Conservation (phyloP, 1,140 invertebrate genomes). For the Atopsyche davidsoni region DNA sequence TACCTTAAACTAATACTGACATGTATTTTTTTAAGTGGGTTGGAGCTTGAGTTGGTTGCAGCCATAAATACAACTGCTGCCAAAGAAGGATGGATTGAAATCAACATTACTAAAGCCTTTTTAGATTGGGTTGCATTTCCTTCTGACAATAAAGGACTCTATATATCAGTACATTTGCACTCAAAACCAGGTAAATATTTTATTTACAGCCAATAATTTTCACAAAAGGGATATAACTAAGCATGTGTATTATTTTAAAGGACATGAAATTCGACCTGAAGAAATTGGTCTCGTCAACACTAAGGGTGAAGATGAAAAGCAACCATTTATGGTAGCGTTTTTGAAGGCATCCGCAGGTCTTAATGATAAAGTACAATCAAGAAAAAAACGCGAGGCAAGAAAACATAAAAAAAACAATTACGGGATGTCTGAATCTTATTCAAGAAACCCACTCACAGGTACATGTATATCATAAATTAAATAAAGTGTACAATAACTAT, state of each 20-base stretch:
- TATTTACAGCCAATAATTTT: slow-evolving; percentile 11
- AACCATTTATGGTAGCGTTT: slow-evolving; percentile 85
- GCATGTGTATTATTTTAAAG: slow-evolving; percentile 43
- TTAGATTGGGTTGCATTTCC: slow-evolving; percentile 72
- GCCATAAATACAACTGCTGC: slow-evolving; percentile 56
- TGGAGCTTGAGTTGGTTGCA: slow-evolving; percentile 60
- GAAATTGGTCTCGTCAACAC: slow-evolving; percentile 76
- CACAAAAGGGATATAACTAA: not conserved
- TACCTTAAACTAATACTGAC: too few relatives aligned
- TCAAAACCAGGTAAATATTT: slow-evolving; percentile 54
- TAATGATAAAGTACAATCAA: slow-evolving; percentile 41
- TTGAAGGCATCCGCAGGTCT: slow-evolving; percentile 56
- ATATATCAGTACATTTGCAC: slow-evolving; percentile 70
- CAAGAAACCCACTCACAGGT: slow-evolving; percentile 56
- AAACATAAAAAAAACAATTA: slow-evolving; percentile 35
- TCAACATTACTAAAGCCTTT: slow-evolving; percentile 71
- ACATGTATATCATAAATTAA: too few relatives aligned
- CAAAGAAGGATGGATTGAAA: slow-evolving; percentile 68
- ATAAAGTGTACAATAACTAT: too few relatives aligned
- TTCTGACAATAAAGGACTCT: slow-evolving; percentile 80
- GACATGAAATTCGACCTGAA: slow-evolving; percentile 72
- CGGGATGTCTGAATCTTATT: slow-evolving; percentile 46
- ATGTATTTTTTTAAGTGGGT: slow-evolving; percentile 44
- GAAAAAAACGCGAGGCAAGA: slow-evolving; percentile 47
- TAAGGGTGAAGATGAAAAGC: slow-evolving; percentile 70